phyloP scores from a whole-genome alignment of 2,888 invertebrate genomes.

The Drosophila antonietae region DNA sequence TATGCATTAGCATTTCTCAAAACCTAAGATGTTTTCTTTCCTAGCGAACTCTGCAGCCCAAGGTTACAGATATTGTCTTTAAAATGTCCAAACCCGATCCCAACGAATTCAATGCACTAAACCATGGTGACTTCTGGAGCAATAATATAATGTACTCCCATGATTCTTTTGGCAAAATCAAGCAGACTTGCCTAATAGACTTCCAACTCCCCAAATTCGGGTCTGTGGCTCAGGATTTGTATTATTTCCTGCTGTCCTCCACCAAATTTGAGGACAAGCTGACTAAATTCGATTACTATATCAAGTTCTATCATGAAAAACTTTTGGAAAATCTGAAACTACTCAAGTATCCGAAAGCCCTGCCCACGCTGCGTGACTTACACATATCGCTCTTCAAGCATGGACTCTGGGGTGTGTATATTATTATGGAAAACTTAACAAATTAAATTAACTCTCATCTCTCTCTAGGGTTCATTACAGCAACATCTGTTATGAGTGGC shows the following conservation, averaged over 20 bases:
- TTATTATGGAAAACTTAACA: background rate
- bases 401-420: constrained; percentile 68
- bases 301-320: constrained; percentile 79
- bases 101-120: constrained; percentile 70
- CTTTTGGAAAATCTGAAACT: constrained; percentile 68
- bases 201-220: constrained; percentile 77
- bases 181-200: constrained; percentile 76
- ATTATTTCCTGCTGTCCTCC: constrained; percentile 79
- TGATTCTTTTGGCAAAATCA: constrained; percentile 63
- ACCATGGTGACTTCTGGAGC: constrained; percentile 78
- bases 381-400: constrained; percentile 68
- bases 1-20: too few relatives aligned
- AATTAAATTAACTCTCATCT: background rate
- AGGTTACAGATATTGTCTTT: constrained; percentile 46
- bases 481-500: constrained; percentile 61
- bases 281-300: constrained; percentile 78
- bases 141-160: constrained; percentile 80
- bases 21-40: background rate
- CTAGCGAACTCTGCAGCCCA: constrained; percentile 47
- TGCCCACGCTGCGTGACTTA: constrained; percentile 74
- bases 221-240: constrained; percentile 76
- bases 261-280: constrained; percentile 76
- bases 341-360: constrained; percentile 69
- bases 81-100: constrained; percentile 43
- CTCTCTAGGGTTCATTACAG: constrained; percentile 50